Evolutionary conservation across 2,888 invertebrate genomes (phyloP).

Genomic region (Pachliopta kotzebuea): DNA sequence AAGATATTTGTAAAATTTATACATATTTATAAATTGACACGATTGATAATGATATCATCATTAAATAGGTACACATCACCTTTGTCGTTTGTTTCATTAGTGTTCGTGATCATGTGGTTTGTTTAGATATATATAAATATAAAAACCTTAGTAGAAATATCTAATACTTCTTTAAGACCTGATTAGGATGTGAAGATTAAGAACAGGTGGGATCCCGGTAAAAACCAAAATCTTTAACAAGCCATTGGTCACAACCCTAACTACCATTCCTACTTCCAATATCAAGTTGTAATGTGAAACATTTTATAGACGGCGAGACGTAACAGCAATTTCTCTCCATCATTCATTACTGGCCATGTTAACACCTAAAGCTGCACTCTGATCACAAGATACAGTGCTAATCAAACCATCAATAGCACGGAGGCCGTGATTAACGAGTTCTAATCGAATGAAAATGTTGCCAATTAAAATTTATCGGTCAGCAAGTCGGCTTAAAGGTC

Average conservation of each 20-base stretch:
- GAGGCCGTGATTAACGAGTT: slow-evolving; percentile 25
- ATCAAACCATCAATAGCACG: slow-evolving; percentile 24
- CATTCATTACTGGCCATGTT: slow-evolving; percentile 21
- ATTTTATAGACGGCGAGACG: slow-evolving; percentile 13
- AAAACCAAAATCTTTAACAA: background rate
- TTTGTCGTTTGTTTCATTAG: no score
- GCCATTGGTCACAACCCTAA: slow-evolving; percentile 11
- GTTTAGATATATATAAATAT: no score
- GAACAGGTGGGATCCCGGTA: no score
- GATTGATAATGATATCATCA: no score
- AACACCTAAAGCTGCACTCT: slow-evolving; percentile 20
- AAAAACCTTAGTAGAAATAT: no score
- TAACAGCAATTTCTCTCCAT: slow-evolving; percentile 27
- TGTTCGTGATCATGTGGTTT: no score
- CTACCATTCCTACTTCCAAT: slow-evolving; percentile 14
- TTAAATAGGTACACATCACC: no score
- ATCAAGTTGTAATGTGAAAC: slow-evolving; percentile 21
- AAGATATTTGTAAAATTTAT: no score
- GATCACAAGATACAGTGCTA: slow-evolving; percentile 21
- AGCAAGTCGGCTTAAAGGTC: slow-evolving; percentile 16
- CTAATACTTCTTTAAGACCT: no score
- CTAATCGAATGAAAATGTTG: slow-evolving; percentile 12
- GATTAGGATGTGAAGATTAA: no score
- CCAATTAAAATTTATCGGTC: slow-evolving; percentile 25
- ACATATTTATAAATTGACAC: no score